Evolutionary conservation across 2,888 invertebrate genomes (phyloP).

Genomic region (Timema cristinae): DNA sequence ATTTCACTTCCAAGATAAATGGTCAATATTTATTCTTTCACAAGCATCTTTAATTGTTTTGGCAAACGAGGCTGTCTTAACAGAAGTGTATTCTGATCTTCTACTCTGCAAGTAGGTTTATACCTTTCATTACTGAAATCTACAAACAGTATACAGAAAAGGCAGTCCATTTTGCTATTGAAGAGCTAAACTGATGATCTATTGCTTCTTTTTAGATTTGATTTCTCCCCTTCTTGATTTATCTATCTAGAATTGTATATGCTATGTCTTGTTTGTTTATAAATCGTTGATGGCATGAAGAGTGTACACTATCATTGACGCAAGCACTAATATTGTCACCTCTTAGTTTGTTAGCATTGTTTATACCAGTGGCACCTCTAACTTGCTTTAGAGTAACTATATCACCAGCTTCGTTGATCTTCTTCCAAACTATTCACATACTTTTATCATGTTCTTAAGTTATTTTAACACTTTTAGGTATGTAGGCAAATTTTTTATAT

Average conservation of each 20-base stretch:
- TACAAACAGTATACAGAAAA: slow-evolving; percentile 1
- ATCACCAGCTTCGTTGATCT: neutral
- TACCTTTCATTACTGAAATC: slow-evolving; percentile 1
- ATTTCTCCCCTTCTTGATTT: neutral
- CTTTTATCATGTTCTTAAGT: neutral
- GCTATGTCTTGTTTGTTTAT: neutral
- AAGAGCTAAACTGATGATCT: neutral
- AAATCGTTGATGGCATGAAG: too few species aligned
- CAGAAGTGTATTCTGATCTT: neutral
- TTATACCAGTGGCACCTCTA: neutral
- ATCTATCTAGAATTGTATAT: neutral
- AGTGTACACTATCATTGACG: neutral
- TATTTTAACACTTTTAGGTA: neutral
- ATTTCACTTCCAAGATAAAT: neutral
- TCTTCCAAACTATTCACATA: neutral
- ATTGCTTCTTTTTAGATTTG: neutral
- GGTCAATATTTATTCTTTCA: neutral
- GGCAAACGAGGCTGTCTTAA: neutral
- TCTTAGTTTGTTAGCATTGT: neutral
- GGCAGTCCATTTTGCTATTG: neutral
- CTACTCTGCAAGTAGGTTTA: neutral
- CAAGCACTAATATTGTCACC: slow-evolving; percentile 4
- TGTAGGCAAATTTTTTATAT: neutral
- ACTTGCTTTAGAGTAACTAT: neutral
- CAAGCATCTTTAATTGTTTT: slow-evolving; percentile 1